Percentiles rank a stretch among this genome's conserved stretches.
These are phyloP conservation scores for Cerastis rubricosa DNA, from an alignment of 2,888 invertebrate genomes.

Conservation along the genomic window DNA sequence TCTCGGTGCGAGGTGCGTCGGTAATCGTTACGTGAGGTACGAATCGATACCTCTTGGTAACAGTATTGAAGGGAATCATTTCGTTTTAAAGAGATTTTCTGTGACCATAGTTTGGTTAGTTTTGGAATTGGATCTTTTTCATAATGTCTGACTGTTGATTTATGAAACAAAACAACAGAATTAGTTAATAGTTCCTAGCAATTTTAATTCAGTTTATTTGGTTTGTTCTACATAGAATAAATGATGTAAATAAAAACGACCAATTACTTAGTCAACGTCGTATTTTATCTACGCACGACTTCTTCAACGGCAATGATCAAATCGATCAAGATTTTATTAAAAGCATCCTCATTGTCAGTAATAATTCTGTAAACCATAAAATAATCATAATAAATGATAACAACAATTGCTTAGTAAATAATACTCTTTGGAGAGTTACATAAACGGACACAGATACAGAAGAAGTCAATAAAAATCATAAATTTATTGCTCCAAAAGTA, in stretches of 20 bases:
- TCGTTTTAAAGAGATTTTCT: background rate
- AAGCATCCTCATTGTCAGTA: slow-evolving; percentile 30
- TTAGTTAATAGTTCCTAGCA: background rate
- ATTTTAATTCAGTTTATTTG: background rate
- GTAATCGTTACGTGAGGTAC: slow-evolving; percentile 44
- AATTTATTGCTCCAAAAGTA: background rate
- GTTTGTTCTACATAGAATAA: background rate
- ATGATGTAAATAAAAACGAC: slow-evolving; percentile 10
- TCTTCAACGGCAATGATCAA: slow-evolving; percentile 19
- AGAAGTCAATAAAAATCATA: background rate
- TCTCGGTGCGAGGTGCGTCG: slow-evolving; percentile 55
- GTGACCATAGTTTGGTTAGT: background rate
- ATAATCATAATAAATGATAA: background rate
- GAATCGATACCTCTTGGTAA: slow-evolving; percentile 43
- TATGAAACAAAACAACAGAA: background rate
- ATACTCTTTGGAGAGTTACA: background rate
- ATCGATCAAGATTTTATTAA: slow-evolving; percentile 27
- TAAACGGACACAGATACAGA: background rate
- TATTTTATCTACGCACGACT: slow-evolving; percentile 22
- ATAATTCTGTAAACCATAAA: slow-evolving; percentile 9
- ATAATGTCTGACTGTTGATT: background rate
- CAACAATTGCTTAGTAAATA: background rate
- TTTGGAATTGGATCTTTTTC: background rate
- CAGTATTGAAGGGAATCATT: background rate
- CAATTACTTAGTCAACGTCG: background rate